Evolutionary conservation across 2,888 invertebrate genomes (phyloP).

Genomic region (Apodemia mormo): DNA sequence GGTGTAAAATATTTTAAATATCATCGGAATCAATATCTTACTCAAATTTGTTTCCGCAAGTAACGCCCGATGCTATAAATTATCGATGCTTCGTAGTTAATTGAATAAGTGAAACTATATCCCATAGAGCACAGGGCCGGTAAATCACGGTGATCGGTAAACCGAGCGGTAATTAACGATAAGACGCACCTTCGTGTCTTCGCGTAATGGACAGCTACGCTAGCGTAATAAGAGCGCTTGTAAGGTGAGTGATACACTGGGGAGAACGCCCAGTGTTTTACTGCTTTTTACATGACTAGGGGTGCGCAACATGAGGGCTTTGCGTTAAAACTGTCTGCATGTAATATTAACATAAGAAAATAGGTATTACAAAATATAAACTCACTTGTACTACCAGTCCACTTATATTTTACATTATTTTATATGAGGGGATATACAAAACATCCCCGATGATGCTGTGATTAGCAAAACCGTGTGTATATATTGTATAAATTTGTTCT

Average conservation of each 20-base stretch:
- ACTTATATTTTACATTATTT: too few species aligned
- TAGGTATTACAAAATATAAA: too few species aligned
- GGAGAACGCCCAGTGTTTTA: conserved; percentile 14
- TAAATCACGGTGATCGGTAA: conserved; percentile 25
- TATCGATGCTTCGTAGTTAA: conserved; percentile 11
- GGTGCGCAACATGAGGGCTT: background rate
- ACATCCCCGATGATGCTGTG: too few species aligned
- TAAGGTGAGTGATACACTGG: conserved; percentile 38
- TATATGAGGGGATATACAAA: too few species aligned
- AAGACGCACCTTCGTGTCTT: conserved; percentile 63
- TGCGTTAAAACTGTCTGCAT: background rate
- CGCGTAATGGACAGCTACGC: conserved; percentile 53
- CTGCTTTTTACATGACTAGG: background rate
- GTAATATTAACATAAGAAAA: too few species aligned
- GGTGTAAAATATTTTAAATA: background rate
- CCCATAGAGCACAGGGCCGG: conserved; percentile 3
- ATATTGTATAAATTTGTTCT: too few species aligned
- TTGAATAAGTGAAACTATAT: conserved; percentile 17
- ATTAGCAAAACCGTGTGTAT: too few species aligned
- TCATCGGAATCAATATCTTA: background rate
- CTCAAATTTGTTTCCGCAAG: background rate
- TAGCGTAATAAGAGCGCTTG: conserved; percentile 44
- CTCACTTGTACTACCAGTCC: too few species aligned
- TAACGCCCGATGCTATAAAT: background rate
- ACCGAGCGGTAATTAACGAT: conserved; percentile 60